Percentiles rank a stretch among this genome's conserved stretches.
These are phyloP conservation scores for Callionymus lyra DNA, from an alignment of 2,113 vertebrate genomes.

Conservation along the genomic window DNA sequence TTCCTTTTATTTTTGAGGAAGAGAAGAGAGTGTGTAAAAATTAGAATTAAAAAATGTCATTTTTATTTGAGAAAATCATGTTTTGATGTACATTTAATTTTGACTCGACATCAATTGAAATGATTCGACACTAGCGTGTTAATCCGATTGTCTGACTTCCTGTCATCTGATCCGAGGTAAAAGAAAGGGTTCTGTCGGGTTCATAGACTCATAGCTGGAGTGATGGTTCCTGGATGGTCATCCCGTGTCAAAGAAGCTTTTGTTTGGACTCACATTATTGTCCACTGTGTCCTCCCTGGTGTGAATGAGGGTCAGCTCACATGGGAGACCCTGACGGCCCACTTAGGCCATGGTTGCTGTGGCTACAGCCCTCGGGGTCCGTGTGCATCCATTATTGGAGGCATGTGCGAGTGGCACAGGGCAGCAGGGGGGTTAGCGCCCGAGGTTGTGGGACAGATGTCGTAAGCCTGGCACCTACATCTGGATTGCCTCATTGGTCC, in stretches of 20 bases:
- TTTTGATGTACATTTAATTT: too few species aligned
- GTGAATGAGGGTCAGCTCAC: conserved; percentile 39
- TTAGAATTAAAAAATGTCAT: too few species aligned
- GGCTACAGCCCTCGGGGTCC: conserved; percentile 33
- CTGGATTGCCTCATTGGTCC: conserved; percentile 23
- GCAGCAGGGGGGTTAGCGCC: conserved; percentile 14
- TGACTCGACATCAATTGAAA: too few species aligned
- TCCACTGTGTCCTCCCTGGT: conserved; percentile 6
- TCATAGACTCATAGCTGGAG: too few species aligned
- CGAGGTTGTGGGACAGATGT: conserved; percentile 17
- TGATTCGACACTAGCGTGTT: too few species aligned
- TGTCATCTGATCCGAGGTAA: too few species aligned
- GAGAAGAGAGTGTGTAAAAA: too few species aligned
- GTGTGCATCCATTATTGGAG: conserved; percentile 48
- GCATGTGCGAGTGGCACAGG: conserved; percentile 36
- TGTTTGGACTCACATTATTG: conserved; percentile 13
- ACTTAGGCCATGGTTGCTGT: conserved; percentile 48
- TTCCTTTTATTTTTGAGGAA: too few species aligned
- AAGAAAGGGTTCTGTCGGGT: too few species aligned
- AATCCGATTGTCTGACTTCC: too few species aligned
- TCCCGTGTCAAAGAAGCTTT: conserved; percentile 5
- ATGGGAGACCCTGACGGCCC: conserved; percentile 31
- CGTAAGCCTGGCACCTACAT: conserved; percentile 50
- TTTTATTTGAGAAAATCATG: too few species aligned
- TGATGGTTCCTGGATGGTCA: conserved; percentile 2